Percentiles rank a stretch among this genome's conserved stretches.
phyloP scores from a whole-genome alignment of 2,888 invertebrate genomes.

The Clepsis dumicolana region DNA sequence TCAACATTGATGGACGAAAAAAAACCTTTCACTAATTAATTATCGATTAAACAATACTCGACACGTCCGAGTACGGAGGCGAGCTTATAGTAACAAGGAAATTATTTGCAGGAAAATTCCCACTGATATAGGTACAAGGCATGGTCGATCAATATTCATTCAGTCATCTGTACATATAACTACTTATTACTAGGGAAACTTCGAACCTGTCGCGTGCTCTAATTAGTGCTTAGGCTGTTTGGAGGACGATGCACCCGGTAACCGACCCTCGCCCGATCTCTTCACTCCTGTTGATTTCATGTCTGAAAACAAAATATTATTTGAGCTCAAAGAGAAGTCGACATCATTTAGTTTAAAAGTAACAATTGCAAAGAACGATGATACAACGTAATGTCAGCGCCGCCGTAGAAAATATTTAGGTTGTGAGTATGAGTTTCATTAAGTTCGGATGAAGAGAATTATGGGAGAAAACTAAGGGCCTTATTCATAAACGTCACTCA shows the following conservation, averaged over 20 bases:
- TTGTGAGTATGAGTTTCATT: too few relatives aligned
- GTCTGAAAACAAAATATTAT: conserved; percentile 57
- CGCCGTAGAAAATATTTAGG: too few relatives aligned
- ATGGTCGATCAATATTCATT: conserved; percentile 54
- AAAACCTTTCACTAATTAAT: neutral
- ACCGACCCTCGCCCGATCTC: conserved; percentile 74
- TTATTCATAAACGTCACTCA: too few relatives aligned
- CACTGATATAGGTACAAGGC: conserved; percentile 40
- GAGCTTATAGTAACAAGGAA: conserved; percentile 14
- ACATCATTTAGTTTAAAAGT: neutral
- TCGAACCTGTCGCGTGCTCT: conserved; percentile 53
- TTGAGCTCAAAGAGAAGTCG: neutral
- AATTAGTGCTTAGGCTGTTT: conserved; percentile 80
- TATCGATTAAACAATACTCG: neutral
- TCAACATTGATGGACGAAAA: neutral
- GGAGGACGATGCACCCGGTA: conserved; percentile 81
- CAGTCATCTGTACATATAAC: conserved; percentile 54
- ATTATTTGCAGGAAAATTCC: conserved; percentile 16
- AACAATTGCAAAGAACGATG: too few relatives aligned
- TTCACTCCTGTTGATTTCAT: conserved; percentile 79
- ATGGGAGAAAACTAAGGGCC: too few relatives aligned
- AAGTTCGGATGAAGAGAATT: too few relatives aligned
- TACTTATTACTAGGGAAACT: conserved; percentile 55
- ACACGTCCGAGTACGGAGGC: neutral
- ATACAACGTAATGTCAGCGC: too few relatives aligned